Base-by-base conservation (phyloP, 2,888 invertebrate species). In the Mayetiola destructor region DNA sequence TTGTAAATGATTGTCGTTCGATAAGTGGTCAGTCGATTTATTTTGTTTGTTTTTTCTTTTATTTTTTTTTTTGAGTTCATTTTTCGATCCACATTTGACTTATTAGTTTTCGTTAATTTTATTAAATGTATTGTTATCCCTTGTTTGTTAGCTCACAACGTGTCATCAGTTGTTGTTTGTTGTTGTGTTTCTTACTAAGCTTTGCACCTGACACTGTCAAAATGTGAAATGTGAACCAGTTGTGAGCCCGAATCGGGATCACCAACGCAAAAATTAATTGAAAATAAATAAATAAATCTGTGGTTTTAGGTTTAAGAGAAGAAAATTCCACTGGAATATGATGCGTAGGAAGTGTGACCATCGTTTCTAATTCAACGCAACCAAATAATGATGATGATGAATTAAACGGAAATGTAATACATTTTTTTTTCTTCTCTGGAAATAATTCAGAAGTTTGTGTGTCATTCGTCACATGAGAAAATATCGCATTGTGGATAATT, bases 71-170 rank as follows among this genome's bases (percentile, higher is more conserved):
- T 48, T 48, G n/a, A n/a, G n/a, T n/a, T n/a, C n/a, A n/a, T n/a
- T n/a, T n/a, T n/a, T n/a, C n/a, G n/a, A n/a, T n/a, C n/a, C n/a
- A n/a, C n/a, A n/a, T n/a, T n/a, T n/a, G n/a, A 3, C 21, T n/a
- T 48, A 39, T 39, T 39, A 16, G 16, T 27, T 48, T 48, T 14
- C 2, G 27, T 48, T 48, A 6, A n/a, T n/a, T n/a, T n/a, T n/a
- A n/a, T n/a, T n/a, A n/a, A n/a, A n/a, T n/a, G n/a, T n/a, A n/a
- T n/a, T n/a, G n/a, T n/a, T n/a, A n/a, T n/a, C n/a, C n/a, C n/a
- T n/a, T n/a, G n/a, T n/a, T n/a, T n/a, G n/a, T n/a, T n/a, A n/a
- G 9, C 48, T 48, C 48, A 48, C 48, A 48, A 27, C 48, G 48
- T 48, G 48, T 48, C 48, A n/a, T 48, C 27, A n/a, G 29, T 48